Percentiles rank a stretch among this genome's conserved stretches.
Conservation (phyloP, 2,888 invertebrate genomes). For the Pediacus dermestoides region DNA sequence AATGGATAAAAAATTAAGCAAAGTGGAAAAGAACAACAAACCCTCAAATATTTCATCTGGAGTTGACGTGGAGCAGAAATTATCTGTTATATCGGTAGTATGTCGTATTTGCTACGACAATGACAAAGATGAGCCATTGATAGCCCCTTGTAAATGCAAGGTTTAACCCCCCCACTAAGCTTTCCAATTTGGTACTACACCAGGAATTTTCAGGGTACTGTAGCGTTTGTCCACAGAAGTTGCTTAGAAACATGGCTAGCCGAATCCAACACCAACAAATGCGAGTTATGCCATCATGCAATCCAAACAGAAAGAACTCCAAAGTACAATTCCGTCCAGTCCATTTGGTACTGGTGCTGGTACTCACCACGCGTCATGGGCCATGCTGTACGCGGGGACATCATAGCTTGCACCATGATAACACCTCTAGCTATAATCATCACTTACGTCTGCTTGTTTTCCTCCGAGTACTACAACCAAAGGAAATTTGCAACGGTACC, state of each 20-base stretch:
- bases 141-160: slow-evolving; percentile 54
- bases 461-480: slow-evolving; percentile 53
- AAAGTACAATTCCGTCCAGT: slow-evolving; percentile 55
- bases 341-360: slow-evolving; percentile 59
- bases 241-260: slow-evolving; percentile 76
- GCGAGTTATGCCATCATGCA: slow-evolving; percentile 69
- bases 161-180: slow-evolving; percentile 34
- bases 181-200: slow-evolving; percentile 7
- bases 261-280: slow-evolving; percentile 65
- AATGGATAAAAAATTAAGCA: too few relatives aligned
- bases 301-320: slow-evolving; percentile 65
- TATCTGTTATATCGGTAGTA: slow-evolving; percentile 42
- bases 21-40: too few relatives aligned
- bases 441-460: slow-evolving; percentile 53
- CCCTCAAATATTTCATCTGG: too few relatives aligned
- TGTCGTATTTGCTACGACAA: slow-evolving; percentile 55
- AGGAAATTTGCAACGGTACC: slow-evolving; percentile 50
- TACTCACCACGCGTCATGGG: slow-evolving; percentile 38
- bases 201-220: slow-evolving; percentile 57
- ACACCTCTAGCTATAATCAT: slow-evolving; percentile 56
- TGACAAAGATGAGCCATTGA: slow-evolving; percentile 47
- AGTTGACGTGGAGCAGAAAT: too few relatives aligned
- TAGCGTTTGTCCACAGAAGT: slow-evolving; percentile 68
- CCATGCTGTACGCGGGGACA: slow-evolving; percentile 51
- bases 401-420: slow-evolving; percentile 56